Percentiles rank a stretch among this genome's conserved stretches.
phyloP scores from a whole-genome alignment of 2,888 invertebrate species.

The Alcis repandata region DNA sequence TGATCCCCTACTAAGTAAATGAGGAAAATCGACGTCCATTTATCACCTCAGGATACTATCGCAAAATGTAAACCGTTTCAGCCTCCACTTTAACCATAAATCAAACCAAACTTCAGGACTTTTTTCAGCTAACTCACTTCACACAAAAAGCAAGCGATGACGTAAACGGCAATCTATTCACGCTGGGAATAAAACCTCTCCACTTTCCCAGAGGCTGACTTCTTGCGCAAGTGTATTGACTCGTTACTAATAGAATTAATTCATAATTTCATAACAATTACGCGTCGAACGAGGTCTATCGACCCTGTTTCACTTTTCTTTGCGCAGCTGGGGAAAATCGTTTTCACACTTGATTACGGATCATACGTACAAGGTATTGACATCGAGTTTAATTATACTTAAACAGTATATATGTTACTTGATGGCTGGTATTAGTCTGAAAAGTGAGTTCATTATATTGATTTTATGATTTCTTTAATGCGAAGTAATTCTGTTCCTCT shows the following conservation, averaged over 20 bases:
- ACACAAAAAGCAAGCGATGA: slow-evolving; percentile 6
- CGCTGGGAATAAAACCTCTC: slow-evolving; percentile 28
- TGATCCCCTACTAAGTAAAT: neutral
- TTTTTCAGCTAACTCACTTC: neutral
- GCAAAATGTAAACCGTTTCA: neutral
- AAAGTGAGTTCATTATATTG: neutral
- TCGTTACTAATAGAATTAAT: slow-evolving; percentile 36
- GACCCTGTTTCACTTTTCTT: slow-evolving; percentile 46
- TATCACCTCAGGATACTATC: slow-evolving; percentile 1
- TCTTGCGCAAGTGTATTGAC: slow-evolving; percentile 36
- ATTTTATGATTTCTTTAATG: neutral
- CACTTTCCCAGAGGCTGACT: slow-evolving; percentile 31
- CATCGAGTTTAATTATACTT: slow-evolving; percentile 1
- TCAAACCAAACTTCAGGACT: slow-evolving; percentile 4
- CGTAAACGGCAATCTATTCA: slow-evolving; percentile 20
- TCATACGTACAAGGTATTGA: slow-evolving; percentile 14
- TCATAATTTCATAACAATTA: slow-evolving; percentile 46
- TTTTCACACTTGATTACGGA: slow-evolving; percentile 41
- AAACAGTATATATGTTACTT: neutral
- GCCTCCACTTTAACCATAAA: neutral
- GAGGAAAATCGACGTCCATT: neutral
- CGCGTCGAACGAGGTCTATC: slow-evolving; percentile 40
- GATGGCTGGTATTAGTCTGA: neutral
- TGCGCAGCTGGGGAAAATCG: slow-evolving; percentile 40
- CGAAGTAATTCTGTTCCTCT: too few species aligned